Percentiles rank a stretch among this genome's conserved stretches.
These are phyloP conservation scores for Dipodomys stephensi DNA, from an alignment of 2,113 vertebrate genomes.

Conservation along the genomic window DNA sequence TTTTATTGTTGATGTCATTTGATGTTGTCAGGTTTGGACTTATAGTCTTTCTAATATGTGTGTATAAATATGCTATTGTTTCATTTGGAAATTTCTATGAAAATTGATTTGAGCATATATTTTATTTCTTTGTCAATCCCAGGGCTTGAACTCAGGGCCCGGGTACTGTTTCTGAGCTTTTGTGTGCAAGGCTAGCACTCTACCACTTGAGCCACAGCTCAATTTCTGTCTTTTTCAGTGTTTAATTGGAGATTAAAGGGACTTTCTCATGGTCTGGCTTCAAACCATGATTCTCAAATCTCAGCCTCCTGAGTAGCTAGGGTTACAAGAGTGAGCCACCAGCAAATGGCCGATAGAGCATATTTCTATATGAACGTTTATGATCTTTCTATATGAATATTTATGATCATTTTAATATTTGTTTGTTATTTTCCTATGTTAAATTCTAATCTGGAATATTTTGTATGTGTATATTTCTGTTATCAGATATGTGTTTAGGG, in stretches of 20 bases:
- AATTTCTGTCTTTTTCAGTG: too few relatives aligned
- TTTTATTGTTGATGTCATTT: background rate
- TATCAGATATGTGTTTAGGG: background rate
- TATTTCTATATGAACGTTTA: background rate
- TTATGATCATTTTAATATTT: background rate
- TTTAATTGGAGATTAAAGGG: too few relatives aligned
- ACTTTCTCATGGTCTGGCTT: too few relatives aligned
- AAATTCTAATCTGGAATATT: background rate
- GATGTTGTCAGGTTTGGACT: background rate
- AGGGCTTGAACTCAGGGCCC: too few relatives aligned
- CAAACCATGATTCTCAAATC: too few relatives aligned
- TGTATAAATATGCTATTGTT: background rate
- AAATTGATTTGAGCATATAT: background rate
- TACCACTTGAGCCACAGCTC: too few relatives aligned
- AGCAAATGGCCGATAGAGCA: background rate
- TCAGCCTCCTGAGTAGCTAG: too few relatives aligned
- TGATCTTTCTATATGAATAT: background rate
- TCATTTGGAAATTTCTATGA: background rate
- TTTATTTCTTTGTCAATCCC: too few relatives aligned
- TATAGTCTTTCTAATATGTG: background rate
- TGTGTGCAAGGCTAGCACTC: too few relatives aligned
- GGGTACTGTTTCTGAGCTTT: too few relatives aligned
- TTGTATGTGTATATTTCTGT: background rate
- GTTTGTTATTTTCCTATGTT: background rate
- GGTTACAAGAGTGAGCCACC: too few relatives aligned